Evolutionary conservation across 53 echinoderm and acorn worm species (phyloP).

Genomic region (Paelopatides confundens): DNA sequence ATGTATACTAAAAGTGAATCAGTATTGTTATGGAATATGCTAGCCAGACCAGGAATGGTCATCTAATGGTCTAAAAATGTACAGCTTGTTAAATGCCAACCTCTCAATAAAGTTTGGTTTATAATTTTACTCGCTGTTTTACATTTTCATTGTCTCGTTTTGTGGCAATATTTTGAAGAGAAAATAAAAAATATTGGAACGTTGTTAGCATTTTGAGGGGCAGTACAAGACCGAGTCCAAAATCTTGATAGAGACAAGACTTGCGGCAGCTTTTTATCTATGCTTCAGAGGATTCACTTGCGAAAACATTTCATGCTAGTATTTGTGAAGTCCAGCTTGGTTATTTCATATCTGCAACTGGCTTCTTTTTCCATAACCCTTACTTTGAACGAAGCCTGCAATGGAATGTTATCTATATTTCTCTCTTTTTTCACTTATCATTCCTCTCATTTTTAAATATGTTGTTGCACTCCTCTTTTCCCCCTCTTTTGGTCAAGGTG

Average conservation of each 20-base stretch:
- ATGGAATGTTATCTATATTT: constrained; percentile 22
- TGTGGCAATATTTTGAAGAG: too few relatives aligned
- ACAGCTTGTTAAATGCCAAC: too few relatives aligned
- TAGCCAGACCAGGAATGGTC: too few relatives aligned
- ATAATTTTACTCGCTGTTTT: too few relatives aligned
- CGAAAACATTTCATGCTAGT: constrained; percentile 30
- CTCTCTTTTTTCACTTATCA: neutral
- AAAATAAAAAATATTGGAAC: too few relatives aligned
- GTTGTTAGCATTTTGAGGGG: too few relatives aligned
- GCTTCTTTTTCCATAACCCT: neutral
- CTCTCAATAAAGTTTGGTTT: too few relatives aligned
- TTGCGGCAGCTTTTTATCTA: constrained; percentile 1
- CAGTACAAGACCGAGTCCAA: too few relatives aligned
- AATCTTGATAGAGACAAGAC: neutral
- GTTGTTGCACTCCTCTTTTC: neutral
- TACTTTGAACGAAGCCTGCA: neutral
- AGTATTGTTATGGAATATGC: too few relatives aligned
- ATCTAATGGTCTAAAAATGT: too few relatives aligned
- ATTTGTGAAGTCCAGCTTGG: neutral
- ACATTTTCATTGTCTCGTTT: too few relatives aligned
- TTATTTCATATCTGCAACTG: constrained; percentile 31
- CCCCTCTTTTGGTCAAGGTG: neutral
- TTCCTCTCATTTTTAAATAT: neutral
- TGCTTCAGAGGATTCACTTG: constrained; percentile 3
- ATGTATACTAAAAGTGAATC: too few relatives aligned